These are phyloP conservation scores for Erebia aethiops DNA, from an alignment of 2,888 invertebrate species.

Conservation along the genomic window DNA sequence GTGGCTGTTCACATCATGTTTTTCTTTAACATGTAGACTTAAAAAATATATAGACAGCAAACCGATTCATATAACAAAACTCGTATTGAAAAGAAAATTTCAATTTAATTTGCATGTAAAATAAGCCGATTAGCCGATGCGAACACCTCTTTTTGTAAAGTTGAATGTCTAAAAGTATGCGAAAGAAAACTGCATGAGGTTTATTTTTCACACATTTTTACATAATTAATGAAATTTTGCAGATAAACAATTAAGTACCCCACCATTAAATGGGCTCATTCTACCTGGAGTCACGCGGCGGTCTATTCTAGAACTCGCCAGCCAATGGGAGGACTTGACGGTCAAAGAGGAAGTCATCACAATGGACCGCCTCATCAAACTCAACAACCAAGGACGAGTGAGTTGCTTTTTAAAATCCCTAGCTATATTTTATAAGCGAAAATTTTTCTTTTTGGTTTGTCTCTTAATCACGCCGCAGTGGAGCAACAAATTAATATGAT, in stretches of 20 bases:
- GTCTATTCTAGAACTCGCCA: constrained; percentile 91
- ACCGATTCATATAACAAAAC: neutral
- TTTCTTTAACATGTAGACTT: constrained; percentile 25
- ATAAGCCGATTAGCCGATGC: neutral
- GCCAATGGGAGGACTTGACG: constrained; percentile 93
- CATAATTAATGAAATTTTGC: constrained; percentile 35
- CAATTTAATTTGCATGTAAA: neutral
- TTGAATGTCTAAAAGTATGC: too few species aligned
- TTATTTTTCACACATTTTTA: neutral
- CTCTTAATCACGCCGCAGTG: too few species aligned
- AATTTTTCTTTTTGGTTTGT: too few species aligned
- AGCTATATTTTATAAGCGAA: too few species aligned
- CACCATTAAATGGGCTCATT: constrained; percentile 96
- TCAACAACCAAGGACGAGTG: constrained; percentile 92
- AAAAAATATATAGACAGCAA: neutral
- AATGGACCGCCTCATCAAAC: constrained; percentile 90
- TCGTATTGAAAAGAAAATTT: neutral
- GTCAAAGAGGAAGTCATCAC: constrained; percentile 91
- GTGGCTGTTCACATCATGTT: constrained; percentile 67
- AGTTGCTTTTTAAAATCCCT: constrained; percentile 58
- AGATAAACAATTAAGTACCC: constrained; percentile 96
- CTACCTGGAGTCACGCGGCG: constrained; percentile 96
- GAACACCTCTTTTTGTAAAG: neutral
- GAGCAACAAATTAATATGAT: too few species aligned
- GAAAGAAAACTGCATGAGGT: neutral